Base-by-base conservation (phyloP, 2,113 vertebrate species). In the Channa argus region DNA sequence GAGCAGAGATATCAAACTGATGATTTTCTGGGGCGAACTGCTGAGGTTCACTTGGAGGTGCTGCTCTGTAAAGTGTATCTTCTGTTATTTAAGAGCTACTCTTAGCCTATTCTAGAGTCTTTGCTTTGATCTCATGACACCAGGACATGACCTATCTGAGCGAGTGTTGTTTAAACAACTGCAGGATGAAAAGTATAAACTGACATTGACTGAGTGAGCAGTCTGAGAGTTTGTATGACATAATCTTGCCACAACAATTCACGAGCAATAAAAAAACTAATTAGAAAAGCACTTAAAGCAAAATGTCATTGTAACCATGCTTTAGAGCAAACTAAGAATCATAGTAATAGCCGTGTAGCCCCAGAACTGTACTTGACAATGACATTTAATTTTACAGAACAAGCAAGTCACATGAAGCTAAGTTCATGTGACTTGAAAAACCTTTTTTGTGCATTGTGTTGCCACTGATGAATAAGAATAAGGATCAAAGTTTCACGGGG, bases 101-200 rank as follows among this genome's bases (percentile, higher is more conserved):
- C 14, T 2, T 34, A 36, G 3, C 60, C 43, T 68, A 6, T 39
- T 46, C 13, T 54, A n/a, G 11, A 13, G 41, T 12, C 5, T 63
- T 51, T 70, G n/a, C n/a, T 60, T 34, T 70, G 34, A 24, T 71
- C 7, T 46, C 7, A 67, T 62, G 36, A 76, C 37, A 80, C 41
- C 33, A 37, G 46, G 34, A 11, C 8, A 8, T 54, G 44, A 64
- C 8, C 36, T 10, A n/a, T 58, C 24, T 46, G 33, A 60, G 52
- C 33, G 36, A 55, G 13, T 46, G 38, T 60, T 63, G 59, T 63
- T 74, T 38, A 77, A 62, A 70, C n/a, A n/a, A n/a, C n/a, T n/a
- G n/a, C n/a, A n/a, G n/a, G n/a, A n/a, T n/a, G n/a, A n/a, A n/a
- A n/a, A n/a, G n/a, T n/a, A n/a, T n/a, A n/a, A n/a, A n/a, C n/a